Evolutionary conservation across 2,113 vertebrate species (phyloP).

Genomic region (Micromys minutus): DNA sequence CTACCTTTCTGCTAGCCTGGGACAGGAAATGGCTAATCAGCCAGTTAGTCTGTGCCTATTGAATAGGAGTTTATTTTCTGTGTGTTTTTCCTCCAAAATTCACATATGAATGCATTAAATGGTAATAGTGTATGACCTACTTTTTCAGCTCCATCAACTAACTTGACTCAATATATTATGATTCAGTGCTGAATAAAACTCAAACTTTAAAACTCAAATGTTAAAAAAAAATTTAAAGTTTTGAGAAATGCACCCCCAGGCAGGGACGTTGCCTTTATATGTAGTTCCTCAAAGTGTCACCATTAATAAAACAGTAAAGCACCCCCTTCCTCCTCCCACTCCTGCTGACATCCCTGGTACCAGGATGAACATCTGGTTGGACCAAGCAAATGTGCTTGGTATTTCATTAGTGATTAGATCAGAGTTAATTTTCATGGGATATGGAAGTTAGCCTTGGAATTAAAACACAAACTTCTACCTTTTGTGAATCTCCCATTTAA

Average conservation of each 20-base stretch:
- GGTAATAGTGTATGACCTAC: neutral
- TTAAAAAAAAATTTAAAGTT: neutral
- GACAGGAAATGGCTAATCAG: neutral
- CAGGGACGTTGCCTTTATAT: neutral
- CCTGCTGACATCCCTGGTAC: neutral
- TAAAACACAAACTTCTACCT: neutral
- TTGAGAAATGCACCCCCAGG: neutral
- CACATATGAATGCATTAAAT: neutral
- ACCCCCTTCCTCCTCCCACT: neutral
- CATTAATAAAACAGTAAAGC: neutral
- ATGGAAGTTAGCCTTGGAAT: neutral
- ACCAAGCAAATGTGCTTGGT: neutral
- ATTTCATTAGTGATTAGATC: neutral
- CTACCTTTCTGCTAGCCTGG: neutral
- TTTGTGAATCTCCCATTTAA: neutral
- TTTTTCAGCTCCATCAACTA: constrained; percentile 8
- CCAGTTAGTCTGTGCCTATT: neutral
- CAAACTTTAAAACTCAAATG: neutral
- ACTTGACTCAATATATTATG: neutral
- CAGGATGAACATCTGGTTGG: neutral
- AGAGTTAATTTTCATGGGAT: neutral
- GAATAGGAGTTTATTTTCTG: neutral
- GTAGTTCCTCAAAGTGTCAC: neutral
- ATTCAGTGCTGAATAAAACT: neutral
- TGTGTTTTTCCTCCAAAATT: neutral